Conservation (phyloP, 2,797 vertebrate species). For the Poeciliopsis infans region DNA sequence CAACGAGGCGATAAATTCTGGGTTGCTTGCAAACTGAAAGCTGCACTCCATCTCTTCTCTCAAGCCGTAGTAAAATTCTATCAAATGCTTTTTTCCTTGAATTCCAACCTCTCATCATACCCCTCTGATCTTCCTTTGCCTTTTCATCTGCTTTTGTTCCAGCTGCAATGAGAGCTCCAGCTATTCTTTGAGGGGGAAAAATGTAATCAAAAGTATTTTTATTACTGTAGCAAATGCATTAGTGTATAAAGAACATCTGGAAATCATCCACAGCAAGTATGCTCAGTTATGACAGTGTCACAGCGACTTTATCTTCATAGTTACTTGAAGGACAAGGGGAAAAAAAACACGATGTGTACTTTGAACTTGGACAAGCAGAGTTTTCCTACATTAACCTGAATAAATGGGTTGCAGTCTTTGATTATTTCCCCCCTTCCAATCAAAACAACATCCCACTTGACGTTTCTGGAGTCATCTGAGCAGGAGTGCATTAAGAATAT, state of each 20-base stretch:
- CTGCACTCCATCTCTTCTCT: slow-evolving; percentile 46
- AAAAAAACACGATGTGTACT: slow-evolving; percentile 72
- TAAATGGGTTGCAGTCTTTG: slow-evolving; percentile 58
- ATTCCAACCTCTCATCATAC: slow-evolving; percentile 62
- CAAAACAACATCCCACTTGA: slow-evolving; percentile 31
- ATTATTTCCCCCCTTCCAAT: slow-evolving; percentile 44
- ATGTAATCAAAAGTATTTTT: slow-evolving; percentile 78
- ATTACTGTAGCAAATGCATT: slow-evolving; percentile 82
- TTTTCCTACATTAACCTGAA: slow-evolving; percentile 64
- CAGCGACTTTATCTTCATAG: slow-evolving; percentile 80
- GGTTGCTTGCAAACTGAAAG: slow-evolving; percentile 66
- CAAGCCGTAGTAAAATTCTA: slow-evolving; percentile 56
- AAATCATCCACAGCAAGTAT: slow-evolving; percentile 70
- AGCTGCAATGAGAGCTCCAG: slow-evolving; percentile 70
- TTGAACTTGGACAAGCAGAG: slow-evolving; percentile 67
- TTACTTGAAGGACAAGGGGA: slow-evolving; percentile 78
- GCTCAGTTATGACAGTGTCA: slow-evolving; percentile 80
- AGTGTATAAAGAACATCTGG: slow-evolving; percentile 78
- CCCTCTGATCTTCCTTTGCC: slow-evolving; percentile 63
- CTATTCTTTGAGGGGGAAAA: slow-evolving; percentile 63
- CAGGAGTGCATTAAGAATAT: slow-evolving; percentile 77
- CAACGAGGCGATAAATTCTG: slow-evolving; percentile 78
- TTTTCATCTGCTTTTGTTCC: slow-evolving; percentile 78
- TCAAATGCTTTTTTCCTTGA: slow-evolving; percentile 71
- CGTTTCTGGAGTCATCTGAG: slow-evolving; percentile 64